Conservation (phyloP, 2,888 invertebrate genomes). For the Drosophila limbata region DNA sequence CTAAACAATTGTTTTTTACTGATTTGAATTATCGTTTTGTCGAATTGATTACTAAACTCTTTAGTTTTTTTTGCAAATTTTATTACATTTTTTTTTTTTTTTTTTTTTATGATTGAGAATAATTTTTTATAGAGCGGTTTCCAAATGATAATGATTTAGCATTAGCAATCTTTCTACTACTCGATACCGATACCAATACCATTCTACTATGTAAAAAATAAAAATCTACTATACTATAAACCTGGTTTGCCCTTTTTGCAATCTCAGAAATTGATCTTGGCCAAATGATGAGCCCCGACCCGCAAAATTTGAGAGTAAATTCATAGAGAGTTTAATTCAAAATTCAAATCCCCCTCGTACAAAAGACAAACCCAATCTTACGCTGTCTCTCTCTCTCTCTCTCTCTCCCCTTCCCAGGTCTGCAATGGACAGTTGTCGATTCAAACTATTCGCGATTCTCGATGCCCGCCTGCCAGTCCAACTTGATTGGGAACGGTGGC, state of each 20-base stretch:
- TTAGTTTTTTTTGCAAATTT: slow-evolving; percentile 43
- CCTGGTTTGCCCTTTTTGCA: slow-evolving; percentile 47
- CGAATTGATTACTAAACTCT: slow-evolving; percentile 57
- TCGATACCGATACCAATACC: slow-evolving; percentile 58
- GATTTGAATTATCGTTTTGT: slow-evolving; percentile 46
- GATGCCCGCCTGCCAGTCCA: slow-evolving; percentile 88
- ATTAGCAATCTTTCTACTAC: slow-evolving; percentile 78
- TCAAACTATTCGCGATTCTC: slow-evolving; percentile 92
- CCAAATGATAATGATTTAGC: slow-evolving; percentile 76
- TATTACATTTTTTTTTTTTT: slow-evolving; percentile 27
- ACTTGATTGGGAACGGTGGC: slow-evolving; percentile 84
- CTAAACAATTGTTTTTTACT: slow-evolving; percentile 53
- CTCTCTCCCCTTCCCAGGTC: slow-evolving; percentile 89
- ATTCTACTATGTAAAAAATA: slow-evolving; percentile 36
- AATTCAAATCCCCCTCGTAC: slow-evolving; percentile 50
- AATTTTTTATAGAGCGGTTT: slow-evolving; percentile 53
- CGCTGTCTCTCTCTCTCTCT: slow-evolving; percentile 78
- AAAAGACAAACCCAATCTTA: slow-evolving; percentile 78
- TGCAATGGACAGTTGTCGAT: slow-evolving; percentile 94
- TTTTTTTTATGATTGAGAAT: slow-evolving; percentile 39
- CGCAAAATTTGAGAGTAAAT: slow-evolving; percentile 57
- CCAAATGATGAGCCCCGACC: slow-evolving; percentile 41
- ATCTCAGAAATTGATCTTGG: slow-evolving; percentile 38
- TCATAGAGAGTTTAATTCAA: slow-evolving; percentile 58
- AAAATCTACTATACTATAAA: slow-evolving; percentile 29